Evolutionary conservation across 2,797 vertebrate species (phyloP).

Genomic region (Micromesistius poutassou): DNA sequence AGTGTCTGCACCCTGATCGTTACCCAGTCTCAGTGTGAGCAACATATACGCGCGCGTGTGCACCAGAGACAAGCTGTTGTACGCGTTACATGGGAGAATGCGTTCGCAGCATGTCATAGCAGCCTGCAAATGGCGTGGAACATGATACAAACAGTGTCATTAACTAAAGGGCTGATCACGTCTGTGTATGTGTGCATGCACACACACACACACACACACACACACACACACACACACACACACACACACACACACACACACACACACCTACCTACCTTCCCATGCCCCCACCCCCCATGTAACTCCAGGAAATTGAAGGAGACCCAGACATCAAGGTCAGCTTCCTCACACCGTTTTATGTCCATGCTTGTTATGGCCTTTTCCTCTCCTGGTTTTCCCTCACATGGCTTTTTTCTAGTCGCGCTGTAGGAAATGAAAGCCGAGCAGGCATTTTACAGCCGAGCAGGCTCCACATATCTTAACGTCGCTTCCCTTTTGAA

Average conservation of each 20-base stretch:
- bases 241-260: no score
- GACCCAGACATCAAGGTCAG: background rate
- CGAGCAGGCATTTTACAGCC: background rate
- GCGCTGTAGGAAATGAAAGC: background rate
- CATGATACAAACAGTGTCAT: conserved; percentile 10
- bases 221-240: background rate
- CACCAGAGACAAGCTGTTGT: background rate
- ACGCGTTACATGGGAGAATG: background rate
- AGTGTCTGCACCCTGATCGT: background rate
- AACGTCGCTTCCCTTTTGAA: background rate
- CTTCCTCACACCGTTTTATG: background rate
- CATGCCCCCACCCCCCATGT: background rate
- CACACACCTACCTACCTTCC: background rate
- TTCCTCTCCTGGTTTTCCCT: background rate
- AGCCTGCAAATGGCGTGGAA: conserved; percentile 16
- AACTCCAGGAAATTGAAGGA: background rate
- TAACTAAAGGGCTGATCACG: background rate
- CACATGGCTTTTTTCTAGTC: background rate
- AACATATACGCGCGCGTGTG: conserved; percentile 2
- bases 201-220: background rate
- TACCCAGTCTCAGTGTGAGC: background rate
- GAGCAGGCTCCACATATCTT: background rate
- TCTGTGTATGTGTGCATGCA: background rate
- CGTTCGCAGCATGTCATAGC: conserved; percentile 5
- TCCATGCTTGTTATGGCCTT: background rate